Conservation (phyloP, 64 coral and sea anemone species). For the Anthopleura sola region DNA sequence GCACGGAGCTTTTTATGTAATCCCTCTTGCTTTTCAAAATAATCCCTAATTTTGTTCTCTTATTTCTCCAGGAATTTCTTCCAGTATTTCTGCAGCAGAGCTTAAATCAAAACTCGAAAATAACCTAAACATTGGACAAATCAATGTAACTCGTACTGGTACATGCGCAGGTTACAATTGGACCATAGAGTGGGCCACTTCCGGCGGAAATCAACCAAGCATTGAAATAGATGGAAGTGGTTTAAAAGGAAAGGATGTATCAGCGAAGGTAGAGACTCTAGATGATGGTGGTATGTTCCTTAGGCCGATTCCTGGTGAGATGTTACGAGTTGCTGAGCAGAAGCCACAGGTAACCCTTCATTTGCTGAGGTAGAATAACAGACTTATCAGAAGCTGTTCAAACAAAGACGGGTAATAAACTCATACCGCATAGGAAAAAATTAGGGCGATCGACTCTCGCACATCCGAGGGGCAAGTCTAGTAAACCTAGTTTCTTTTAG, state of each 20-base stretch:
- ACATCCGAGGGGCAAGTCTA: no score
- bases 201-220: constrained; percentile 55
- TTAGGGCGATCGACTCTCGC: no score
- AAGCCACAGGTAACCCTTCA: constrained; percentile 48
- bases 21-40: no score
- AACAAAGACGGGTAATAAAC: neutral
- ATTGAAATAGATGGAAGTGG: constrained; percentile 43
- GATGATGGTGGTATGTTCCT: constrained; percentile 67
- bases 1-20: neutral
- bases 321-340: constrained; percentile 53
- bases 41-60: neutral
- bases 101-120: constrained; percentile 47
- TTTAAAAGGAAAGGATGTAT: constrained; percentile 57
- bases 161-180: constrained; percentile 51
- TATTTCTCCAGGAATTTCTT: constrained; percentile 20
- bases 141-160: constrained; percentile 47
- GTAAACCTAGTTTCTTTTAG: no score
- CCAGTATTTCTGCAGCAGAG: constrained; percentile 29
- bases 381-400: no score
- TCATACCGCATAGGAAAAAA: neutral
- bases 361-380: no score
- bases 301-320: constrained; percentile 71
- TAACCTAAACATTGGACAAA: constrained; percentile 50
- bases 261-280: constrained; percentile 30
- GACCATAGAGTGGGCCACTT: constrained; percentile 66